Percentiles rank a stretch among this genome's conserved stretches.
Conservation (phyloP, 1,140 invertebrate species). For the Drosophila gunungcola region DNA sequence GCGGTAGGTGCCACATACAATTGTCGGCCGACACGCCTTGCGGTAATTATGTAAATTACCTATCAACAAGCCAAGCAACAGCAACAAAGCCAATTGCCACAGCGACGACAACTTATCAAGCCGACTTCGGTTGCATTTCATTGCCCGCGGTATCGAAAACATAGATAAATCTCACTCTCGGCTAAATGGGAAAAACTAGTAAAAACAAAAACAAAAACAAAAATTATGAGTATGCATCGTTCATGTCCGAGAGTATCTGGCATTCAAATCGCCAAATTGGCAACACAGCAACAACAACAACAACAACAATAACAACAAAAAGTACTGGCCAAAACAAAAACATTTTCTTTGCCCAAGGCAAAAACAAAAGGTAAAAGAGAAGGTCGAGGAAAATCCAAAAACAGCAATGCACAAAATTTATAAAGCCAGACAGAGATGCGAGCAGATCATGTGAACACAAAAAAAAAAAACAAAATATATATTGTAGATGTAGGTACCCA, state of each 20-base stretch:
- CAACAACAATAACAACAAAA: not conserved
- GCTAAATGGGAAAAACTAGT: constrained; percentile 23
- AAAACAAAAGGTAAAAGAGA: constrained; percentile 31
- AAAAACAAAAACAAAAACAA: constrained; percentile 1
- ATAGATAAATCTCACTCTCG: constrained; percentile 62
- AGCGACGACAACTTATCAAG: constrained; percentile 58
- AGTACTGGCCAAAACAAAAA: constrained; percentile 31
- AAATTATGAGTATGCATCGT: constrained; percentile 61
- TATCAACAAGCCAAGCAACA: constrained; percentile 49
- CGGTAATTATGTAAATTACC: constrained; percentile 72
- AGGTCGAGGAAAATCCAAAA: constrained; percentile 45
- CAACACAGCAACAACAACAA: constrained; percentile 26
- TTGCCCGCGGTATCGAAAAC: constrained; percentile 51
- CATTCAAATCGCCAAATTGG: constrained; percentile 71
- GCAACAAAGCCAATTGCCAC: constrained; percentile 26
- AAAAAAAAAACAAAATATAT: not conserved
- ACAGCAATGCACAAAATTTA: constrained; percentile 7
- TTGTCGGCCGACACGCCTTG: constrained; percentile 56
- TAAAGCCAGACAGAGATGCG: constrained; percentile 6
- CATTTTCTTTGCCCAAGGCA: constrained; percentile 50
- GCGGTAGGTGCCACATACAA: constrained; percentile 39
- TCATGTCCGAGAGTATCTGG: constrained; percentile 65
- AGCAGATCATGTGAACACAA: constrained; percentile 22
- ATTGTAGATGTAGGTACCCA: not conserved
- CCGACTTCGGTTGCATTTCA: constrained; percentile 46